These are phyloP conservation scores for Empidonax traillii DNA, from an alignment of 2,113 vertebrate species.

Conservation along the genomic window DNA sequence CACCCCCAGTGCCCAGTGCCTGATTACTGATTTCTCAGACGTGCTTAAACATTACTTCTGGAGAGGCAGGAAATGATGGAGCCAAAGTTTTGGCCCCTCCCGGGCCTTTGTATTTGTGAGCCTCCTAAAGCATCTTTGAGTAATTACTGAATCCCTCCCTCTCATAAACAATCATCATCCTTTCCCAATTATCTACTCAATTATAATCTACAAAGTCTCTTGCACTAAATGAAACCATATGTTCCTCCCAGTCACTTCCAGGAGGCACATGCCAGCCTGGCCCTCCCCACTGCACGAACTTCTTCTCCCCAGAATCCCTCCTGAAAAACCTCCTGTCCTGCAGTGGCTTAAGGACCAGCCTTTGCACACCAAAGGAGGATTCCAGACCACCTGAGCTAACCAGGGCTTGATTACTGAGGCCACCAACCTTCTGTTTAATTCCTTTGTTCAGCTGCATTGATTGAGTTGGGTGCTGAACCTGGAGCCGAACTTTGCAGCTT, in stretches of 20 bases:
- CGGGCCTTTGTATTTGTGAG: conserved; percentile 3
- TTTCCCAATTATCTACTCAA: conserved; percentile 64
- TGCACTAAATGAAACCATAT: conserved; percentile 53
- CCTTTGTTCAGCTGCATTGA: fast-evolving
- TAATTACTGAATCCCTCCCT: conserved; percentile 42
- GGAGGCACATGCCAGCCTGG: neutral
- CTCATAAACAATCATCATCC: conserved; percentile 51
- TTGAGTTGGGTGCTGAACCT: neutral
- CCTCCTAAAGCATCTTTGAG: conserved; percentile 32
- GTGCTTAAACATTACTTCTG: fast-evolving
- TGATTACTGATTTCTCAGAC: fast-evolving
- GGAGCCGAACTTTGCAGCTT: neutral
- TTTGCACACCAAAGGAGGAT: fast-evolving
- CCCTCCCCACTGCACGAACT: neutral
- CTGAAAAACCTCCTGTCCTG: neutral
- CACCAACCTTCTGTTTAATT: neutral
- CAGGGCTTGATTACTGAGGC: fast-evolving
- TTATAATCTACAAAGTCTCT: conserved; percentile 61
- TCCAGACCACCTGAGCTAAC: neutral
- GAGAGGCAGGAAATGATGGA: neutral
- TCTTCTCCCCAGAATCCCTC: neutral
- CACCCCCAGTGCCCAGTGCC: neutral
- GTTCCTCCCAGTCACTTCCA: neutral
- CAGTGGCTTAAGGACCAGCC: neutral
- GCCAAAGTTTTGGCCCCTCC: neutral